These are phyloP conservation scores for Danio rerio DNA, from an alignment of 2,113 vertebrate species.

Conservation along the genomic window DNA sequence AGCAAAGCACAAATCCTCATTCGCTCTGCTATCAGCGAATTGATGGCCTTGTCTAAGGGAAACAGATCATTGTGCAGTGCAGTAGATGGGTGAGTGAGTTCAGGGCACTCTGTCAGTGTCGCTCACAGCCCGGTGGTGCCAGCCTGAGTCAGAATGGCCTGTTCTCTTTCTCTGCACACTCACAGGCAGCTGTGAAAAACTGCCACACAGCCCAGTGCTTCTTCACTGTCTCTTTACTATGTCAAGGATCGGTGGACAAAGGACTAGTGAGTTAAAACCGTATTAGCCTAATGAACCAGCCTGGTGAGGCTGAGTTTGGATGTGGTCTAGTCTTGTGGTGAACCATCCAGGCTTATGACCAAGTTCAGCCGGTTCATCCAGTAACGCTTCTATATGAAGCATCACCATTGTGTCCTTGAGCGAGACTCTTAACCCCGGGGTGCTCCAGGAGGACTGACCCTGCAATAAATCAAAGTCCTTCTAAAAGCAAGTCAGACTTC, in stretches of 20 bases:
- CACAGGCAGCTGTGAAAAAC: slow-evolving; percentile 40
- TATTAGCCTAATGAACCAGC: slow-evolving; percentile 17
- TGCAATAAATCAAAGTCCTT: slow-evolving; percentile 26
- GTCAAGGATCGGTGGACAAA: slow-evolving; percentile 37
- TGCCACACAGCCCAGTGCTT: slow-evolving; percentile 15
- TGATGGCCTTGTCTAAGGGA: slow-evolving; percentile 63
- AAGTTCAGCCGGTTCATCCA: neutral
- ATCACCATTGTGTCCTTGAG: slow-evolving; percentile 18
- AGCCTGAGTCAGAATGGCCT: slow-evolving; percentile 51
- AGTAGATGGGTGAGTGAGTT: slow-evolving; percentile 55
- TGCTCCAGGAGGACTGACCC: neutral
- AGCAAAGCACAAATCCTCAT: slow-evolving; percentile 64
- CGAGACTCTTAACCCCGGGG: neutral
- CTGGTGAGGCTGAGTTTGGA: slow-evolving; percentile 6
- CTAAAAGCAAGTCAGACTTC: neutral
- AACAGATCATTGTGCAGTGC: slow-evolving; percentile 64
- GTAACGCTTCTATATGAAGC: neutral
- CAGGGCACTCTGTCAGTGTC: slow-evolving; percentile 56
- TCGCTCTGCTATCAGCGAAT: slow-evolving; percentile 64
- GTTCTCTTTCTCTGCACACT: slow-evolving; percentile 40
- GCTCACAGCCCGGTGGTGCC: slow-evolving; percentile 46
- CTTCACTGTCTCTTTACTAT: slow-evolving; percentile 34
- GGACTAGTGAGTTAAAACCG: slow-evolving; percentile 5
- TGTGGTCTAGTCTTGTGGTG: slow-evolving; percentile 19
- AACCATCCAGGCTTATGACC: slow-evolving; percentile 4